These are phyloP conservation scores for Hypomecis punctinalis DNA, from an alignment of 2,888 invertebrate species.

Conservation along the genomic window DNA sequence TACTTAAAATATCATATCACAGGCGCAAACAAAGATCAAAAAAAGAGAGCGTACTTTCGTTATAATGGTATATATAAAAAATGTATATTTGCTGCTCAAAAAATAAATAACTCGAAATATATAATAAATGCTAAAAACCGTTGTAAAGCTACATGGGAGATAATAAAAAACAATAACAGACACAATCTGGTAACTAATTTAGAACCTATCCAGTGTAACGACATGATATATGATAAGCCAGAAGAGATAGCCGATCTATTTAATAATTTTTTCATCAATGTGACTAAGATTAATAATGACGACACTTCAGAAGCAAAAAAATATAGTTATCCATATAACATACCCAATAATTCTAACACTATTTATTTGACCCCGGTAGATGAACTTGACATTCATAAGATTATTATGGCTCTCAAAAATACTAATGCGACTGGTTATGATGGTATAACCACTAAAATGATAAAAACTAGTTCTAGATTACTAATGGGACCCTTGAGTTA, in stretches of 20 bases:
- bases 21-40: not conserved
- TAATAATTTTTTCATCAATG: not conserved
- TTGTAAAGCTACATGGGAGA: not conserved
- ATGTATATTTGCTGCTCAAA: not conserved
- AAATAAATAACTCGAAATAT: not conserved
- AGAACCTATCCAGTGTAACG: not conserved
- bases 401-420: no score
- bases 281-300: not conserved
- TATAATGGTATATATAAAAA: not conserved
- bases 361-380: no score
- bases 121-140: not conserved
- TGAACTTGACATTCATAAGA: no score
- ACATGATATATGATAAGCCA: not conserved
- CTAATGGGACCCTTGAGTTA: no score
- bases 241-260: not conserved
- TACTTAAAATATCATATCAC: not conserved
- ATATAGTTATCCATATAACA: no score
- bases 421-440: no score
- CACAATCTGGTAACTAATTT: not conserved
- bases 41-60: not conserved
- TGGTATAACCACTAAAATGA: no score
- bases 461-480: no score
- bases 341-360: no score
- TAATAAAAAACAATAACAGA: not conserved
- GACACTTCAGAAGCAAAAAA: not conserved